Percentiles rank a stretch among this genome's conserved stretches.
phyloP scores from a whole-genome alignment of 2,888 invertebrate species.

The Acheta domesticus region DNA sequence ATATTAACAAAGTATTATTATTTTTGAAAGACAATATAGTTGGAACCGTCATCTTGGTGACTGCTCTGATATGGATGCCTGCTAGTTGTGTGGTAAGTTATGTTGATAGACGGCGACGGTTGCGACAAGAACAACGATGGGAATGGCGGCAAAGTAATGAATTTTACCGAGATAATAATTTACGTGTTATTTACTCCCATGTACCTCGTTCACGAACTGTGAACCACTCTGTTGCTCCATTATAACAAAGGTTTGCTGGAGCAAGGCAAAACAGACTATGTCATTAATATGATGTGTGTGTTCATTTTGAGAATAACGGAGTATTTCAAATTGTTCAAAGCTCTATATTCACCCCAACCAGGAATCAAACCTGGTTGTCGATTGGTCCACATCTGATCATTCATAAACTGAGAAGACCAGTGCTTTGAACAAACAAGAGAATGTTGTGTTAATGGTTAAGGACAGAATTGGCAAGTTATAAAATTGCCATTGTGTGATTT shows the following conservation, averaged over 20 bases:
- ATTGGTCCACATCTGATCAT: too few relatives aligned
- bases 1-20: slow-evolving; percentile 85
- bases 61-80: slow-evolving; percentile 93
- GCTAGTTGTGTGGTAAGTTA: slow-evolving; percentile 84
- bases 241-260: background rate
- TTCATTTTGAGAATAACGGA: too few relatives aligned
- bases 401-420: too few relatives aligned
- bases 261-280: too few relatives aligned
- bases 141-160: slow-evolving; percentile 58
- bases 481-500: too few relatives aligned
- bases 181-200: slow-evolving; percentile 34
- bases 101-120: slow-evolving; percentile 72
- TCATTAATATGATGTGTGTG: too few relatives aligned
- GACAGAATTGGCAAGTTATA: too few relatives aligned
- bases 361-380: too few relatives aligned
- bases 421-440: too few relatives aligned
- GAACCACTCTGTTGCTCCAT: background rate
- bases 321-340: too few relatives aligned
- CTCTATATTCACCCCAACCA: too few relatives aligned
- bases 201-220: slow-evolving; percentile 25
- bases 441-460: too few relatives aligned
- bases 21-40: slow-evolving; percentile 92
- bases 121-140: slow-evolving; percentile 65
- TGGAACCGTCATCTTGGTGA: slow-evolving; percentile 84
- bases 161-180: slow-evolving; percentile 35